Conservation (phyloP, 2,888 invertebrate genomes). For the Cheilosia grossa region DNA sequence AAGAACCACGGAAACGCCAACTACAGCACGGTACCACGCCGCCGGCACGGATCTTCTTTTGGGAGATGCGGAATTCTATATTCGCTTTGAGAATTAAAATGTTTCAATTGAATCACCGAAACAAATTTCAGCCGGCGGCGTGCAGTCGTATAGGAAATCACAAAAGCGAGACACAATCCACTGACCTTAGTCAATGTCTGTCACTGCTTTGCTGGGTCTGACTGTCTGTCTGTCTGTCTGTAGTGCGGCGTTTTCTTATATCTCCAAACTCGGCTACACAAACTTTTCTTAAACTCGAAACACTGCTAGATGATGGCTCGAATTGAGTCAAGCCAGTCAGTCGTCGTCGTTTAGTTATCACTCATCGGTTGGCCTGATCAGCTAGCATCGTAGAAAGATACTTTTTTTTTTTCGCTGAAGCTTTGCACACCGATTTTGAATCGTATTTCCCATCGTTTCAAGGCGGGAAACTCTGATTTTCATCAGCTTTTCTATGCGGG, state of each 20-base stretch:
- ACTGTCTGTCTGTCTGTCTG: not conserved
- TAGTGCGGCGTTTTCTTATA: not conserved
- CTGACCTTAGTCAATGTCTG: constrained; percentile 72
- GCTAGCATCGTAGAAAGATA: constrained; percentile 3
- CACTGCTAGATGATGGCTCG: constrained; percentile 60
- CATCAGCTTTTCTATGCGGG: constrained; percentile 52
- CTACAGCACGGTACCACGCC: not conserved
- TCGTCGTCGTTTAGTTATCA: constrained; percentile 52
- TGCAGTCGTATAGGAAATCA: constrained; percentile 6
- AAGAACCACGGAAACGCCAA: constrained; percentile 59
- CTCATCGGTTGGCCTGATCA: constrained; percentile 61
- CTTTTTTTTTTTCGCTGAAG: not conserved
- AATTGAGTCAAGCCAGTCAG: constrained; percentile 52
- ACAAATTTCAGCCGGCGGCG: constrained; percentile 5
- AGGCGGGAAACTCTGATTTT: constrained; percentile 5
- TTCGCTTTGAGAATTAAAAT: constrained; percentile 36
- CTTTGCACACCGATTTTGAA: constrained; percentile 20
- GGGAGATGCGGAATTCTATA: constrained; percentile 46
- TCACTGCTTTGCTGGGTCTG: not conserved
- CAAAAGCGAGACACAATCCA: constrained; percentile 25
- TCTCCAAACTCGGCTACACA: constrained; percentile 9
- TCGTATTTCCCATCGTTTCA: not conserved
- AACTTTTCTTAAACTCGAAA: constrained; percentile 52
- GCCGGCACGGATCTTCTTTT: constrained; percentile 9
- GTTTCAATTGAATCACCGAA: constrained; percentile 20